Percentiles rank a stretch among this genome's conserved stretches.
Evolutionary conservation across 2,888 invertebrate species (phyloP).

Genomic region (Heliconius charithonia): DNA sequence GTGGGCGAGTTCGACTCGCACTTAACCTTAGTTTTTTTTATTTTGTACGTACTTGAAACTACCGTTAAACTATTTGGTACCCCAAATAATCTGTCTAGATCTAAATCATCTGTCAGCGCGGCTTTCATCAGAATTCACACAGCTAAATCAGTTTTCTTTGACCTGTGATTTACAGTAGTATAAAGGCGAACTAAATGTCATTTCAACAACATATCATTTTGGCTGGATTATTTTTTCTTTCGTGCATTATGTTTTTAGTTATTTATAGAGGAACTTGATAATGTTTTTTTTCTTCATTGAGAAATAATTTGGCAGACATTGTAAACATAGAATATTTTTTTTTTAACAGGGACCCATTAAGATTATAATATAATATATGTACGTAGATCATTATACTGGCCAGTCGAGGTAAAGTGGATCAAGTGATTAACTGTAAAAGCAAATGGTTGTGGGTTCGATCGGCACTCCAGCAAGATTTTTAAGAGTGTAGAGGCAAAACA

Average conservation of each 20-base stretch:
- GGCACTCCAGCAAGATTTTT: too few species aligned
- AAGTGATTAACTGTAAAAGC: too few species aligned
- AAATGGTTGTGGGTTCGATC: too few species aligned
- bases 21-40: too few species aligned
- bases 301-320: too few species aligned
- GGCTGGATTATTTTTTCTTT: background rate
- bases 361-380: background rate
- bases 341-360: background rate
- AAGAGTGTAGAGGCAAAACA: too few species aligned
- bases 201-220: background rate
- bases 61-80: background rate
- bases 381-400: background rate
- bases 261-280: background rate
- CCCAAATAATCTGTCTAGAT: background rate
- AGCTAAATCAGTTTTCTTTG: conserved; percentile 17
- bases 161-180: background rate
- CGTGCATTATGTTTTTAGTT: background rate
- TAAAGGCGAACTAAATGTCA: conserved; percentile 4
- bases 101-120: conserved; percentile 33
- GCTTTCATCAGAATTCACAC: conserved; percentile 41
- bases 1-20: too few species aligned
- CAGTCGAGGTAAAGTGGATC: too few species aligned
- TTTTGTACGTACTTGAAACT: background rate
- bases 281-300: too few species aligned
- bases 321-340: too few species aligned